Percentiles rank a stretch among this genome's conserved stretches.
phyloP scores from a whole-genome alignment of 2,888 invertebrate genomes.

The Metopia argyrocephala region DNA sequence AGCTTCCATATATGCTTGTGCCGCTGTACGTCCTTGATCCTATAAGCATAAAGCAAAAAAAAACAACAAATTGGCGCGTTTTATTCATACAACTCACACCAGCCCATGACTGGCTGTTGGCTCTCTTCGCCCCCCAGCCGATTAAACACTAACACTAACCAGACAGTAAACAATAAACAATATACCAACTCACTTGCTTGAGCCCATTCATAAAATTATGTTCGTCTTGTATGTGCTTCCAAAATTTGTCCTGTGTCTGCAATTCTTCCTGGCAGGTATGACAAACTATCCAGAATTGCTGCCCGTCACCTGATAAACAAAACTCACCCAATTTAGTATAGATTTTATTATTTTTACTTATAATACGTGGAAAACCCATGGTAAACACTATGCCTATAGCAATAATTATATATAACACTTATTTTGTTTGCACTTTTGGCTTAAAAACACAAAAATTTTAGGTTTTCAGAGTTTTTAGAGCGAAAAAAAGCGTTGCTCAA shows the following conservation, averaged over 20 bases:
- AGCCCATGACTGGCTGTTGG: neutral
- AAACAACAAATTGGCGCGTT: conserved; percentile 50
- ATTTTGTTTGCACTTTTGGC: conserved; percentile 40
- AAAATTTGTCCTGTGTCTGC: conserved; percentile 75
- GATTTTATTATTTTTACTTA: conserved; percentile 75
- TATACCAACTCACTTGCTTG: conserved; percentile 69
- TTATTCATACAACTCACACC: conserved; percentile 42
- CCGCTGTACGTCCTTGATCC: conserved; percentile 71
- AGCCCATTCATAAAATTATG: conserved; percentile 73
- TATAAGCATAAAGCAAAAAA: conserved; percentile 46
- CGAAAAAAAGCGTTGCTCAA: conserved; percentile 63
- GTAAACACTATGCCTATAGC: conserved; percentile 27
- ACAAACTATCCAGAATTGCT: conserved; percentile 73
- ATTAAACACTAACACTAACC: neutral
- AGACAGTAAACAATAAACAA: neutral
- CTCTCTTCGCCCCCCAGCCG: conserved; percentile 12
- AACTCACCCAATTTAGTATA: conserved; percentile 75
- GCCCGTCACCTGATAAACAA: conserved; percentile 73
- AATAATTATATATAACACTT: conserved; percentile 21
- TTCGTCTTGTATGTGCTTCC: conserved; percentile 76
- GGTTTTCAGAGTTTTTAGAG: conserved; percentile 38
- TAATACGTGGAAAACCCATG: conserved; percentile 76
- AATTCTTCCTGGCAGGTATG: conserved; percentile 75
- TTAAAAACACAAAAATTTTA: conserved; percentile 52
- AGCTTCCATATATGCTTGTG: conserved; percentile 72